Conservation (phyloP, 2,888 invertebrate species). For the Xestobium rufovillosum region DNA sequence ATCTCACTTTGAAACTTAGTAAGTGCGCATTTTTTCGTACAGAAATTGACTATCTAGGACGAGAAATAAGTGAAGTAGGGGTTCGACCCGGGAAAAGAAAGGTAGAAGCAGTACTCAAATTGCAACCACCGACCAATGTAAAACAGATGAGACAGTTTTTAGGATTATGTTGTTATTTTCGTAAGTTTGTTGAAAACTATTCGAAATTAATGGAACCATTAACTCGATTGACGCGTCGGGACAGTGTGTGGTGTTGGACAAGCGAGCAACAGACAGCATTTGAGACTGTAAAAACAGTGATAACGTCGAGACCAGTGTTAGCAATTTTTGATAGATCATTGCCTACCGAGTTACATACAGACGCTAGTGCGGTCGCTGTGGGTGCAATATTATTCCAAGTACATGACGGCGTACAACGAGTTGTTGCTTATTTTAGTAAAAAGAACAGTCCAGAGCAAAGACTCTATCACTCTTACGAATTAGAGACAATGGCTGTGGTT, state of each 20-base stretch:
- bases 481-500: conserved; percentile 25
- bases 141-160: conserved; percentile 23
- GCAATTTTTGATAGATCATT: conserved; percentile 12
- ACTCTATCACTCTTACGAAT: conserved; percentile 21
- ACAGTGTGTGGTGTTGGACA: conserved; percentile 15
- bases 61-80: conserved; percentile 21
- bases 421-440: conserved; percentile 21
- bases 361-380: conserved; percentile 18
- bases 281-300: conserved; percentile 8
- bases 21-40: conserved; percentile 22
- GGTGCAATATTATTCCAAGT: conserved; percentile 19
- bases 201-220: conserved; percentile 18
- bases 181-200: conserved; percentile 20
- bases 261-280: conserved; percentile 14
- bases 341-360: conserved; percentile 18
- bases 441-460: conserved; percentile 19
- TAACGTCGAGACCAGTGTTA: conserved; percentile 16
- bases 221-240: conserved; percentile 15
- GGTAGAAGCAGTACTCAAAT: conserved; percentile 17
- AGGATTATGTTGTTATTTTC: conserved; percentile 21
- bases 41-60: conserved; percentile 20
- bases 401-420: conserved; percentile 10
- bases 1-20: conserved; percentile 21
- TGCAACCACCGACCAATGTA: conserved; percentile 16
- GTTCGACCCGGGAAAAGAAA: conserved; percentile 21